These are phyloP conservation scores for Leuciscus waleckii DNA, from an alignment of 2,797 vertebrate genomes.

Conservation along the genomic window DNA sequence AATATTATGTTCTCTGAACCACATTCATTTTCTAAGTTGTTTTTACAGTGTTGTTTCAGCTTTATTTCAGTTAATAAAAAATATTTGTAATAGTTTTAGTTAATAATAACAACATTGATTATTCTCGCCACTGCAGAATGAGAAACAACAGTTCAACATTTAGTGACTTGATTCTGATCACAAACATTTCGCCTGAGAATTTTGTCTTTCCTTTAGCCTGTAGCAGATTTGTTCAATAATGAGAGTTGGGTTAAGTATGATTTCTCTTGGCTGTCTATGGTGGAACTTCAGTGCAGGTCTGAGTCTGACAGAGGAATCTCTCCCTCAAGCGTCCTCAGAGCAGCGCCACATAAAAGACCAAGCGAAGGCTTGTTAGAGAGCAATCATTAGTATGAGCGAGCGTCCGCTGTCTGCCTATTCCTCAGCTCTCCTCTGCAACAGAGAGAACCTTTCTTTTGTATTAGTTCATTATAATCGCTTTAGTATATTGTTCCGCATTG, in stretches of 20 bases:
- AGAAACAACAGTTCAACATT: not conserved
- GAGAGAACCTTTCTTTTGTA: not conserved
- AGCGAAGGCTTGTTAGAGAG: constrained; percentile 44
- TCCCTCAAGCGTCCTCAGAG: constrained; percentile 36
- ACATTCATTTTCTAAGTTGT: no score
- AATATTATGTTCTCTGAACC: no score
- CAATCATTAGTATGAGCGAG: constrained; percentile 33
- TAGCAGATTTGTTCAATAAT: constrained; percentile 45
- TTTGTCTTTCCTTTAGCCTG: not conserved
- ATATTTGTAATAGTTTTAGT: no score
- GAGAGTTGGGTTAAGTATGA: not conserved
- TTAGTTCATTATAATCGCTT: constrained; percentile 21
- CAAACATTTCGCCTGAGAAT: not conserved
- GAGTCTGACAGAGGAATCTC: constrained; percentile 31
- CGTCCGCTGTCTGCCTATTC: constrained; percentile 10
- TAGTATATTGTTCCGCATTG: not conserved
- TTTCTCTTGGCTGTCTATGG: not conserved
- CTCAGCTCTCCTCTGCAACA: constrained; percentile 1
- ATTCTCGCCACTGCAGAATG: not conserved
- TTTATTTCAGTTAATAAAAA: no score
- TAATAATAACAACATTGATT: not conserved
- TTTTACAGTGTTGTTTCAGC: no score
- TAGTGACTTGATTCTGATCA: not conserved
- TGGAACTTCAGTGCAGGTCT: constrained; percentile 6
- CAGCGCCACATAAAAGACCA: constrained; percentile 31